Base-by-base conservation (phyloP, 1,140 invertebrate genomes). In the Chionoecetes opilio region DNA sequence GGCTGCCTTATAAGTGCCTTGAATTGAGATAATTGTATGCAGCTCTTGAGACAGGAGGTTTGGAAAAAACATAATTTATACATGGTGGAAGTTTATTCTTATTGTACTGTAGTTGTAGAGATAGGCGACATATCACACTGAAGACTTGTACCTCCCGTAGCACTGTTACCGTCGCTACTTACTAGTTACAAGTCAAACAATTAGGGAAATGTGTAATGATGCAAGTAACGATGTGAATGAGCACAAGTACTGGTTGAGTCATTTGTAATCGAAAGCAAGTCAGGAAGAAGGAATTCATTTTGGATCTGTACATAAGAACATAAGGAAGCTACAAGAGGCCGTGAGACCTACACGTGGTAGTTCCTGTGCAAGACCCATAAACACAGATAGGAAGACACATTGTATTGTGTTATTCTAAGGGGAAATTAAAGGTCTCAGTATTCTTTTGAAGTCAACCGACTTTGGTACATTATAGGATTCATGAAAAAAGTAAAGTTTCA, bases 1-100 rank as follows among this genome's bases (percentile, higher is more conserved):
- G n/a, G 84, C 86, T 93, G 92, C 92, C 92, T 93, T 86, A 86
- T 93, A 41, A 93, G 84, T 84, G 82, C 82, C 92, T 86, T 93
- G 84, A 26, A 86, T 34, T 38, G 38, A 86, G 37, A 93, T 41
- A 21, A 53, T 37, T 93, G 29, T 85, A 34, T 93, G 92, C 53
- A 91, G 29, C 89, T 91, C 29, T 75, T 32, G 63, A 91, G 89
- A 32, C 89, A 91, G 89, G 63, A 75, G 63, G 63, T 75, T 75
- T 75, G 63, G 63, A 75, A 75, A 26, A 75, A n/a, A 75, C 6
- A n/a, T 75, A 75, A 89, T 53, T 53, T 53, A 53, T 53, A 53
- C 46, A 53, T 3, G 46, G 37, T 89, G 34, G 37, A 89, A 46
- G 87, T 32, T 38, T 29, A 31, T 89, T 89, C 46, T 38, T 89